Base-by-base conservation (phyloP, 2,888 invertebrate genomes). In the Ophion costatus region DNA sequence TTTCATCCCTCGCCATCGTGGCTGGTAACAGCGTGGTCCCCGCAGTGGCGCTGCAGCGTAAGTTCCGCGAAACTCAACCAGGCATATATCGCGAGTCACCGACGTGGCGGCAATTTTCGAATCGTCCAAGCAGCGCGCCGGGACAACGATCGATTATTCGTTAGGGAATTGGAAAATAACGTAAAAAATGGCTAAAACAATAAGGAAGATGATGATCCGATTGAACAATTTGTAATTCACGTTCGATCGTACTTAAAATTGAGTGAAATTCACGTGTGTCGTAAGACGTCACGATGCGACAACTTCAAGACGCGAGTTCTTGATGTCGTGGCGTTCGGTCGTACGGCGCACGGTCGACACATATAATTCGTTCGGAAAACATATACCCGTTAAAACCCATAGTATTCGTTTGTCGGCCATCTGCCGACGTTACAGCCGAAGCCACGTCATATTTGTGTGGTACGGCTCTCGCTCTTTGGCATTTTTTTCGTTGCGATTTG, bases 391-490 rank as follows among this genome's bases (percentile, higher is more conserved):
- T 14, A 1, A 80, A 73, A 66, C n/a, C 22, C 51, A 67, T 66
- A 77, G 56, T 51, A 38, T 64, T 64, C 57, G 73, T 24, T 75
- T 64, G 88, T 90, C 91, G 88, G 91, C 91, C 91, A 90, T 91
- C 91, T 91, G 89, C 89, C 84, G 87, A 88, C 88, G 88, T 83
- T 87, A 83, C 88, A 89, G 89, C 88, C 90, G 86, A 89, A 93
- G 94, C 94, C 94, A 94, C 94, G 94, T 94, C 94, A 94, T 92
- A 93, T 93, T 93, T 91, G 91, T 91, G 91, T 91, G 89, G 85
- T 85, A 87, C 88, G 88, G 89, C 89, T 70, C 78, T 61, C 45
- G 61, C 29, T 79, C 70, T 69, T 59, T 45, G 61, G 51, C 56
- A 9, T 38, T 66, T 77, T 79, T 74, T 74, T 70, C 33, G 51